Base-by-base conservation (phyloP, 2,888 invertebrate genomes). In the Papilio elwesi region DNA sequence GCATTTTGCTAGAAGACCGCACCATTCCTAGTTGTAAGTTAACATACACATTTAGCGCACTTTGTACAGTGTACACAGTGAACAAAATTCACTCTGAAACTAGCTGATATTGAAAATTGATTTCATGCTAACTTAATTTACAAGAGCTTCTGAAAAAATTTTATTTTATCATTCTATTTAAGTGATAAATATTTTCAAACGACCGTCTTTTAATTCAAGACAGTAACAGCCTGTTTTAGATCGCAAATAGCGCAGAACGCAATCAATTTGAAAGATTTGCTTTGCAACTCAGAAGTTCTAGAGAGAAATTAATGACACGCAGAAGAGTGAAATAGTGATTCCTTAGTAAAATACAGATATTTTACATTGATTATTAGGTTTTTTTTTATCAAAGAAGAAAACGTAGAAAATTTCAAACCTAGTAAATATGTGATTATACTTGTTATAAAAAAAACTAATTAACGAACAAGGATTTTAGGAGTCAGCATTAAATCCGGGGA, bases 161-260 rank as follows among this genome's bases (percentile, higher is more conserved):
- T 12, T n/a, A 57, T 57, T 2, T 43, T 43, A 43, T 43, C 43
- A 43, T 43, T 43, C 9, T 6, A 57, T 36, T 26, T 11, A 7
- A 57, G 7, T 53, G 15, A 52, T 57, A 26, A 57, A 36, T 26
- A 36, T 57, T 15, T 57, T 57, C 36, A 5, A 57, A 36, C 57
- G 12, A 36, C 13, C 16, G 53, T 53, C 16, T 26, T 53, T 53
- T 15, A 53, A 53, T 55, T 36, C 26, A 57, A 57, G 57, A 57
- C 36, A 57, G 57, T 57, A 53, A 57, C 57, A 36, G 13, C 57
- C 13, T 59, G 52, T 49, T 69, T 57, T 49, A 59, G 57, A 57
- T 72, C 66, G 66, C 36, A 59, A 68, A 68, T 68, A 68, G 68
- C 68, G 57, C 68, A 59, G 49, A 59, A 57, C 48, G 57, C 49